A percentile compares a stretch with the other conserved stretches of the same genome.
Conservation (phyloP, 2,797 vertebrate species). For the Acanthopagrus latus region DNA sequence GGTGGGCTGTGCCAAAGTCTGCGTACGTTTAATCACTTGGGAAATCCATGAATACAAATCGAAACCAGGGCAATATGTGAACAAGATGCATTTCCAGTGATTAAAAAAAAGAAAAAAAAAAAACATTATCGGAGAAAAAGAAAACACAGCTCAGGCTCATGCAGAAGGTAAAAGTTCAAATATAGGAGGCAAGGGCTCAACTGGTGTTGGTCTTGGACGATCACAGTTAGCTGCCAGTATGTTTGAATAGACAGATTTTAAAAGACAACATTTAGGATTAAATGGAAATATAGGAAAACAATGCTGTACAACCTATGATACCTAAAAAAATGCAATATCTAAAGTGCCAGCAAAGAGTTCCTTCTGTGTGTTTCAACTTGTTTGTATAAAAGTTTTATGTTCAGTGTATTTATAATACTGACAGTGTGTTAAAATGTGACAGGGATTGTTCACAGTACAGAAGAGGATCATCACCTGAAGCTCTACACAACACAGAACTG, state of each 20-base stretch:
- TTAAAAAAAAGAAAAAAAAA: neutral
- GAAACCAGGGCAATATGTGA: constrained; percentile 6
- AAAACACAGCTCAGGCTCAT: neutral
- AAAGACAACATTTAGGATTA: neutral
- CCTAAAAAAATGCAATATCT: neutral
- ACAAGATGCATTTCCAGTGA: neutral
- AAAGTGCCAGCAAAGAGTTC: neutral
- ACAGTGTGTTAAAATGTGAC: neutral
- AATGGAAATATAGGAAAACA: neutral
- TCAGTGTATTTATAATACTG: neutral
- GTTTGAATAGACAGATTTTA: neutral
- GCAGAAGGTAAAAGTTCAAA: neutral
- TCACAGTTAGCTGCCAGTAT: neutral
- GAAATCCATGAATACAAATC: neutral
- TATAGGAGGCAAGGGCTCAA: neutral
- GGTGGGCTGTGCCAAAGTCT: neutral
- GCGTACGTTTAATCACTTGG: neutral
- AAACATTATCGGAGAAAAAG: neutral
- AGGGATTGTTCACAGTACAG: neutral
- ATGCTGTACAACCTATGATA: neutral
- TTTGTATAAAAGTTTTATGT: too few relatives aligned
- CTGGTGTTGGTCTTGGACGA: neutral
- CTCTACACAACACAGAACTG: neutral
- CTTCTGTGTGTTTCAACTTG: neutral
- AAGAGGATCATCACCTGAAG: neutral